These are phyloP conservation scores for Drosophila austrosaltans DNA, from an alignment of 2,888 invertebrate genomes.

Conservation along the genomic window DNA sequence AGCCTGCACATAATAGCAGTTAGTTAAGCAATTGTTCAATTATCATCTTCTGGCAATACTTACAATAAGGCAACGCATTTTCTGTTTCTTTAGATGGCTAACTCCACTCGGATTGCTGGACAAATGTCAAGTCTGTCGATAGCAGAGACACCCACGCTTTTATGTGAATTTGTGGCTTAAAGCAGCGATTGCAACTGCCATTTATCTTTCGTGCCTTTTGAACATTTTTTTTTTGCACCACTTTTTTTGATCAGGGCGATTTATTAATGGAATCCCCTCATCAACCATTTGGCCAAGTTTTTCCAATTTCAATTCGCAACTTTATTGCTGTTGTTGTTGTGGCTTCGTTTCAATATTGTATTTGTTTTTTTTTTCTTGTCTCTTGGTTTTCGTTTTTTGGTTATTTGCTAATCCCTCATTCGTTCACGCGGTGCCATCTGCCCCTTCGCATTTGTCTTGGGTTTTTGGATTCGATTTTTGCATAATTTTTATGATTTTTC, in stretches of 20 bases:
- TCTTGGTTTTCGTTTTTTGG: background rate
- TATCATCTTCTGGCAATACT: slow-evolving; percentile 36
- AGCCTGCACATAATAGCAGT: slow-evolving; percentile 29
- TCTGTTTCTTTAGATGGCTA: slow-evolving; percentile 45
- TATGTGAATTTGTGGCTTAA: slow-evolving; percentile 49
- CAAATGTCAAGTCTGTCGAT: slow-evolving; percentile 54
- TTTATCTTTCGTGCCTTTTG: slow-evolving; percentile 22
- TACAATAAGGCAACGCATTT: slow-evolving; percentile 73
- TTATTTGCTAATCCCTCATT: slow-evolving; percentile 10
- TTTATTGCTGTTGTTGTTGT: slow-evolving; percentile 21
- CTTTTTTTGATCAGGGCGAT: slow-evolving; percentile 42
- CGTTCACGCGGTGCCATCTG: background rate
- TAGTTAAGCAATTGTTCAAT: too few species aligned
- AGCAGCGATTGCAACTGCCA: slow-evolving; percentile 44
- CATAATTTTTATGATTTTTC: slow-evolving; percentile 52
- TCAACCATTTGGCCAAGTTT: slow-evolving; percentile 32
- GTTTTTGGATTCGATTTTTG: slow-evolving; percentile 24
- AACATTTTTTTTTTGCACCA: slow-evolving; percentile 46
- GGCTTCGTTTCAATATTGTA: background rate
- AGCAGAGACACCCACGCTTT: slow-evolving; percentile 57
- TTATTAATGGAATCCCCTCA: slow-evolving; percentile 24
- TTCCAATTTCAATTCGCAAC: slow-evolving; percentile 36
- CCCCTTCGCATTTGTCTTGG: background rate
- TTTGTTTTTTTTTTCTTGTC: background rate
- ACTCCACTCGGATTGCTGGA: slow-evolving; percentile 48